These are phyloP conservation scores for Anomalospiza imberbis DNA, from an alignment of 2,797 vertebrate species.

Conservation along the genomic window DNA sequence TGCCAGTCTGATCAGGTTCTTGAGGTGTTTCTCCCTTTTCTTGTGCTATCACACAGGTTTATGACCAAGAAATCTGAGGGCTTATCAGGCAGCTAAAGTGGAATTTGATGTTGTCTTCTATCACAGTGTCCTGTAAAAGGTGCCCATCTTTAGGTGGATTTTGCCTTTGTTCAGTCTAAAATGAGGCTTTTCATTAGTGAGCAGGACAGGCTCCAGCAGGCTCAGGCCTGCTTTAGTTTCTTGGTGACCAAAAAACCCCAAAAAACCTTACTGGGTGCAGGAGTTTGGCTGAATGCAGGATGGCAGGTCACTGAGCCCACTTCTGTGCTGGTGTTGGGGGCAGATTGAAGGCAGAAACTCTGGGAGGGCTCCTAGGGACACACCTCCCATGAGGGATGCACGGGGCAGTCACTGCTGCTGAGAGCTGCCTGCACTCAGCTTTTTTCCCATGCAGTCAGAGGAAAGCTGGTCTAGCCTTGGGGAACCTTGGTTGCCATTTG, in stretches of 20 bases:
- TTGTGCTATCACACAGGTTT: neutral
- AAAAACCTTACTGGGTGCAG: neutral
- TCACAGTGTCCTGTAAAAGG: neutral
- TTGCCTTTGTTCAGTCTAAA: neutral
- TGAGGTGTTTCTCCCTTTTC: neutral
- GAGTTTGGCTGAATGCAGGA: neutral
- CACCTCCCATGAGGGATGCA: neutral
- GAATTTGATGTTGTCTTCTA: neutral
- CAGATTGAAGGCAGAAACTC: neutral
- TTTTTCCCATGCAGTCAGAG: neutral
- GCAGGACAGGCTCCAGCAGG: neutral
- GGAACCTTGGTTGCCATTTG: neutral
- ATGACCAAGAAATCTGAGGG: neutral
- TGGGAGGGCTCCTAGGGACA: neutral
- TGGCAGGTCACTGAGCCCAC: neutral
- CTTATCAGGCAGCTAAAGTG: neutral
- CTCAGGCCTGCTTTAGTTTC: neutral
- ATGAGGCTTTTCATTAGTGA: neutral
- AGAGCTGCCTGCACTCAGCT: neutral
- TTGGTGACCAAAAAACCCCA: neutral
- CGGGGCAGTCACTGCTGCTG: accelerated
- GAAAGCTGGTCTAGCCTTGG: neutral
- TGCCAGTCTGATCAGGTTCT: neutral
- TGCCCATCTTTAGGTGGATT: neutral
- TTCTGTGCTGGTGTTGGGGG: neutral